Base-by-base conservation (phyloP, 2,797 vertebrate species). In the Loris lydekkerianus region DNA sequence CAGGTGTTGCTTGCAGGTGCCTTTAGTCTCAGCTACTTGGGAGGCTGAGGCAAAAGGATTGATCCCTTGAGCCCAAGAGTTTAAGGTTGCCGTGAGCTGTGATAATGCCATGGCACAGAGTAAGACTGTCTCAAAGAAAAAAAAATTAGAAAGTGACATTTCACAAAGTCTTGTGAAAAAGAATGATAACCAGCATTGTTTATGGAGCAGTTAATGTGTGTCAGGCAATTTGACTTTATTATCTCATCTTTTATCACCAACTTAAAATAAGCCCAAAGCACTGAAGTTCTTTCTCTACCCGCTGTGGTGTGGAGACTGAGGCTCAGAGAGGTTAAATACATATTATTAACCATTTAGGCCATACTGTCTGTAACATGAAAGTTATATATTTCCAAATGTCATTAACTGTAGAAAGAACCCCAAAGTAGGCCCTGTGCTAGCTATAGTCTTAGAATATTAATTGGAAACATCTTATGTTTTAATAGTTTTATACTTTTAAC, bases 361-460 rank as follows among this genome's bases (percentile, higher is more conserved):
- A 21, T 61, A 23, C 10, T 78, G 13, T 25, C 53, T 65, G 25
- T 56, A 43, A 31, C 37, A 63, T 40, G 13, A 63, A 40, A 67
- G n/a, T 77, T 77, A 43, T 31, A 13, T 86, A 37, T 73, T 95
- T 89, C 34, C 58, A 84, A 90, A 80, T 69, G 37, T 72, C 4
- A 29, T 65, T 76, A 46, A 88, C 10, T 86, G 7, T 18, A 86
- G 23, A 8, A 82, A 89, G 46, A 96, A 17, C 2, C 25, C 20
- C 10, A 78, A 76, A n/a, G 37, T n/a, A 93, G 82, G 2, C 14
- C 25, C 56, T 46, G 23, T 31, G 20, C 25, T 53, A 61, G 17
- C 21, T 53, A 61, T 83, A 67, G 11, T 80, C 65, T 94, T 85
- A 9, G 27, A 95, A 91, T 94, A 91, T 34, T 87, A 93, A 82